Conservation (phyloP, 2,888 invertebrate genomes). For the Blastobasis adustella region DNA sequence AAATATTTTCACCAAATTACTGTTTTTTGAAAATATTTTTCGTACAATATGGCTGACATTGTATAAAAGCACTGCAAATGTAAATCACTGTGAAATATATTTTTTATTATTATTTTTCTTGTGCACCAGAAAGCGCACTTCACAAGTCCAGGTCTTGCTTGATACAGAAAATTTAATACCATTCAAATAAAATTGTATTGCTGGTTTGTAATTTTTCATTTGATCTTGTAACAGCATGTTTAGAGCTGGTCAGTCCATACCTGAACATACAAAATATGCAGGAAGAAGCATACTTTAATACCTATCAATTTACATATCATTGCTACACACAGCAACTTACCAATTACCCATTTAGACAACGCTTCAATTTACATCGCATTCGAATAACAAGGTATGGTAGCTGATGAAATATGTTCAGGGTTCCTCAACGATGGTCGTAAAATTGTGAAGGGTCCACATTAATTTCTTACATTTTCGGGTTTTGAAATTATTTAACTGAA, state of each 20-base stretch:
- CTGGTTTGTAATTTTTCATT: neutral
- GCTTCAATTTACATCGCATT: neutral
- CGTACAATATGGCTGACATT: too few species aligned
- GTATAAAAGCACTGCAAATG: neutral
- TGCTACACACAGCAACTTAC: too few species aligned
- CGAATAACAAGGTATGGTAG: neutral
- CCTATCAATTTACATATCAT: too few species aligned
- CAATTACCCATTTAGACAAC: constrained; percentile 1
- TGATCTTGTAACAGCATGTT: neutral
- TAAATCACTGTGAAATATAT: neutral
- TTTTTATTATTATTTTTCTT: neutral
- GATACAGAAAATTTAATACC: neutral
- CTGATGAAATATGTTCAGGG: neutral
- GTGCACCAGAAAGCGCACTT: neutral
- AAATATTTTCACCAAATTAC: too few species aligned
- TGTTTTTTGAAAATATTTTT: too few species aligned
- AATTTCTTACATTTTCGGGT: too few species aligned
- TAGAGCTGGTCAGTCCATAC: too few species aligned
- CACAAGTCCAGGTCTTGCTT: neutral
- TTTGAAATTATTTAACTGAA: too few species aligned
- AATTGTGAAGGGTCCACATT: too few species aligned
- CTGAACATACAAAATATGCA: too few species aligned
- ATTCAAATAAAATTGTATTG: neutral
- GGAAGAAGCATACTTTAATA: too few species aligned
- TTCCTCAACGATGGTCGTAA: neutral